These are phyloP conservation scores for Wasmannia auropunctata DNA, from an alignment of 1,140 invertebrate species.

Conservation along the genomic window DNA sequence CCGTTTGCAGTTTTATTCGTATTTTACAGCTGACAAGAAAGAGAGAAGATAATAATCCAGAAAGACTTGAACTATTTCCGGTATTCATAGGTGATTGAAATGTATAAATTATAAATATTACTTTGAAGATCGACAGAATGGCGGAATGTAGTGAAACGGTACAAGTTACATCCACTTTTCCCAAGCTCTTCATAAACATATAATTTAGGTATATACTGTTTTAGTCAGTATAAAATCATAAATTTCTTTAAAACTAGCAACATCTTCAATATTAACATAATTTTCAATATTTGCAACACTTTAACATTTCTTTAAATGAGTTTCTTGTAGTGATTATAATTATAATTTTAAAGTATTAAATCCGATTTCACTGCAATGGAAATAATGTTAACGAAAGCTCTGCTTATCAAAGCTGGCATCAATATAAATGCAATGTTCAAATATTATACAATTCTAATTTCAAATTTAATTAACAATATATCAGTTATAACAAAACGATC, in stretches of 20 bases:
- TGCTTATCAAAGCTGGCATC: neutral
- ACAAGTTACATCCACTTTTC: neutral
- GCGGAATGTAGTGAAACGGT: neutral
- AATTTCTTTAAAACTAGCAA: neutral
- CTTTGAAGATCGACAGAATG: neutral
- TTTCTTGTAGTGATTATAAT: neutral
- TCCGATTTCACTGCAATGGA: neutral
- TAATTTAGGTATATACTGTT: neutral
- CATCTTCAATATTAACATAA: neutral
- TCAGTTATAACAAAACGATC: neutral
- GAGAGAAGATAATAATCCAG: neutral
- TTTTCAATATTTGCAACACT: neutral
- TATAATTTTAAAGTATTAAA: neutral
- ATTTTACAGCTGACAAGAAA: neutral
- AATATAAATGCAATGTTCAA: neutral
- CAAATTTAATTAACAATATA: neutral
- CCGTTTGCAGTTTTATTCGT: neutral
- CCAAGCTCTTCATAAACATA: neutral
- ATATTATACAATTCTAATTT: neutral
- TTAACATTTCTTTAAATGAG: neutral
- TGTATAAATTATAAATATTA: neutral
- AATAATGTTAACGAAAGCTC: neutral
- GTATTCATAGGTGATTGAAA: neutral
- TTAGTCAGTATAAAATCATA: neutral
- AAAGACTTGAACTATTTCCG: slow-evolving; percentile 1